Base-by-base conservation (phyloP, 2,113 vertebrate species). In the Turdus rufiventris region DNA sequence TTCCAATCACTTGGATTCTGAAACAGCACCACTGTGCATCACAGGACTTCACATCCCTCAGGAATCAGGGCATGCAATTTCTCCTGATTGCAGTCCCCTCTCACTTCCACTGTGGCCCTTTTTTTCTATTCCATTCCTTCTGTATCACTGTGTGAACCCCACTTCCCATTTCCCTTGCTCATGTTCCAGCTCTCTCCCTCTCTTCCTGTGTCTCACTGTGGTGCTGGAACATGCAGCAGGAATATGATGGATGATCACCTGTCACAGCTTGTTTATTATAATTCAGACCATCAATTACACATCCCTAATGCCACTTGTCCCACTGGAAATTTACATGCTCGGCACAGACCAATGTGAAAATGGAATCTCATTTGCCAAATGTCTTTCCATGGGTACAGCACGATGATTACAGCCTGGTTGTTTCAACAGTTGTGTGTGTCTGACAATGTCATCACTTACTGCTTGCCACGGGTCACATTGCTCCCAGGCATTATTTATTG, bases 251-350 rank as follows among this genome's bases (percentile, higher is more conserved):
- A 98, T 97, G 97, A 97, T 97, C 95, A 97, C 96, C 97, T 98
- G 98, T 94, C 98, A 97, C 94, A 93, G 97, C 95, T 97, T 98
- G 97, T 98, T 98, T 98, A 97, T 98, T 98, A 96, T 96, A 98
- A 97, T 96, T 94, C 98, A 97, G 97, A 97, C 97, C 97, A 98
- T 98, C 98, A 98, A 98, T 98, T 98, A 97, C 97, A 97, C 96
- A 96, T 94, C 97, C 96, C 97, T 97, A 96, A 94, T 93, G 95
- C 97, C 15, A 72, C 89, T 93, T 97, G 97, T 97, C 97, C 98
- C 72, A 14, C 96, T 96, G 97, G 87, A 98, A 97, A 98, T 98
- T 97, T 96, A 97, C 97, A 97, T 96, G 97, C 97, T 96, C 92
- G 56, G 97, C 97, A 98, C 97, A 98, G 96, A 97, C 97, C 97